Evolutionary conservation across 2,113 vertebrate species (phyloP), one percentile per base, ranked within the genome.

Genomic region (Bagarius yarrelli): DNA sequence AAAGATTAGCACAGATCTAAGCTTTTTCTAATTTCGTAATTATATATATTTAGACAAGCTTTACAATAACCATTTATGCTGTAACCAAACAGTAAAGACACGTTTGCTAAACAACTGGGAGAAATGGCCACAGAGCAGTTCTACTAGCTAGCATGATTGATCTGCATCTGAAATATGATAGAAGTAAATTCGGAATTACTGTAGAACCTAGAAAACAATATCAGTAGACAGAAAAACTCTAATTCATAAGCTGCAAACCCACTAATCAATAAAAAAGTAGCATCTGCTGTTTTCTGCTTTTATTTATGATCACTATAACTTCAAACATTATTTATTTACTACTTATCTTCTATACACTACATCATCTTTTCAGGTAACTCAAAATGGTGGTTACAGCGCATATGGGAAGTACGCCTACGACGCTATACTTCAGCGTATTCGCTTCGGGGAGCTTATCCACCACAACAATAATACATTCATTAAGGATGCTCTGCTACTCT

Each of bases 401-500:
- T 40, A 59, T 0, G 81, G 76, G 6, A 82, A 67, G 9, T 94
- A 88, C 61, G 0, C 72, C 18, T 93, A 94, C 0, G 92, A 94
- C 19, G 91, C 84, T 0, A 0, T 82, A 8, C 88, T 82, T 9
- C 32, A 90, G 36, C 83, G 89, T 3, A 36, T 91, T 0, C 84
- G 91, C 0, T 0, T 93, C 5, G 30, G 18, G 15, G 90, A 92
- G 70, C 0, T 86, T 0, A 89, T 86, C 11, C 6, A 0, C 0
- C 78, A 84, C 1, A 12, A 89, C 0, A 92, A 90, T 9, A 59
- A 86, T 74, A 76, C 85, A 0, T 87, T 90, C 77, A 74, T 76
- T 16, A 8, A 34, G 0, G 90, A 94, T 1, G 59, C 6, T 30
- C 90, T 94, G 44, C 81, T 93, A 76, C 88, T 90, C 34, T 94